Base-by-base conservation (phyloP, 1,140 invertebrate species). In the Macrosteles quadrilineatus region DNA sequence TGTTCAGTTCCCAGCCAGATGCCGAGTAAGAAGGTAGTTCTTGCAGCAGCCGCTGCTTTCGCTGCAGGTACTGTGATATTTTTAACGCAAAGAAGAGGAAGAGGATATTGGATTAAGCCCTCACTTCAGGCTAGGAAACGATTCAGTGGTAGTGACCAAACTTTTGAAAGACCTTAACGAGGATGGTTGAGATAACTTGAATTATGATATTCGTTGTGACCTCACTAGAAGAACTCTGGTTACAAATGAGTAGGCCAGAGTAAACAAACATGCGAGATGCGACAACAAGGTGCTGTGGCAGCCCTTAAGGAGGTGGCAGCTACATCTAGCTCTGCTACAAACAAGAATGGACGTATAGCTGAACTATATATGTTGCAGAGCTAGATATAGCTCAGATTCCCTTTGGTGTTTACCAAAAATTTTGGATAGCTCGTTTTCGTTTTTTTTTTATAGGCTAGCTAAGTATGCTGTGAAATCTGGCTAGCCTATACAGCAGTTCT, bases 81-180 rank as follows among this genome's bases (percentile, higher is more conserved):
- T 65, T 65, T 21, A 65, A 65, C 12, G 23, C 32, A 62, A 30
- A 62, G 11, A 30, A 62, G 19, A 62, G 57, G 40, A 36, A 36
- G 29, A n/a, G 40, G 63, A 65, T 32, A 36, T 40, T 65, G 63
- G 63, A 65, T 65, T 17, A 29, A 36, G 40, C 4, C 2, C 32
- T n/a, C n/a, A n/a, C n/a, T n/a, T n/a, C n/a, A n/a, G n/a, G n/a
- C n/a, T n/a, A n/a, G n/a, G n/a, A n/a, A 65, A 36, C 63, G 32
- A 36, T 65, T 36, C 63, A 65, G 63, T 65, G 32, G 63, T 36
- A 40, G 63, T 65, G 32, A 65, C 63, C 19, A n/a, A n/a, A n/a
- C n/a, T 65, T 40, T 65, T 65, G 29, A 65, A 65, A 65, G 63
- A 65, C 32, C 32, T 65, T 65, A 65, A 65, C 32, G 63, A 65